Conservation (phyloP, 1,140 invertebrate genomes). For the Hyphantria cunea region DNA sequence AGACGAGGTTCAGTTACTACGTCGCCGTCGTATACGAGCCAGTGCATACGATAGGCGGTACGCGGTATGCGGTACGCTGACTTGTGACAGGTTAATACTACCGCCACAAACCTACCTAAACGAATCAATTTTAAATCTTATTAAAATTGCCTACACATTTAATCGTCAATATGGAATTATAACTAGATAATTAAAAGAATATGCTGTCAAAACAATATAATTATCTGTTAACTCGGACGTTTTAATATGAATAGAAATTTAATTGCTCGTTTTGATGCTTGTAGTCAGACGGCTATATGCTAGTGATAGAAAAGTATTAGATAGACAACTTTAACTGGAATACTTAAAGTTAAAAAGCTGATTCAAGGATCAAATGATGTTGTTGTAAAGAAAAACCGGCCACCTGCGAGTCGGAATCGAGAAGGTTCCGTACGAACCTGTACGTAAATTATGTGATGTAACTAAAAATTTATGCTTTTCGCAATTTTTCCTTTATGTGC, state of each 20-base stretch:
- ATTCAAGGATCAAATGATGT: too few relatives aligned
- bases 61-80: slow-evolving; percentile 24
- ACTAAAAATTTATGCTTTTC: too few relatives aligned
- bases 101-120: slow-evolving; percentile 44
- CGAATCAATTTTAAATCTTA: slow-evolving; percentile 54
- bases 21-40: slow-evolving; percentile 32
- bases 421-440: too few relatives aligned
- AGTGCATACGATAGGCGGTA: not conserved
- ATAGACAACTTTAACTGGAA: too few relatives aligned
- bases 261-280: not conserved
- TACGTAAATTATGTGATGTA: too few relatives aligned
- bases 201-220: not conserved
- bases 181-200: slow-evolving; percentile 4
- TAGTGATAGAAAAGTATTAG: too few relatives aligned
- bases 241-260: not conserved
- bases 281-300: too few relatives aligned
- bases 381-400: too few relatives aligned
- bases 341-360: too few relatives aligned
- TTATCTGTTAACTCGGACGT: not conserved
- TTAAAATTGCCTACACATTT: slow-evolving; percentile 36
- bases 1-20: slow-evolving; percentile 34
- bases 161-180: slow-evolving; percentile 8
- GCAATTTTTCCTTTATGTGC: too few relatives aligned
- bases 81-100: slow-evolving; percentile 41
- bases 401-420: too few relatives aligned